These are phyloP conservation scores for Odontomyia ornata DNA, from an alignment of 2,888 invertebrate genomes.

Conservation along the genomic window DNA sequence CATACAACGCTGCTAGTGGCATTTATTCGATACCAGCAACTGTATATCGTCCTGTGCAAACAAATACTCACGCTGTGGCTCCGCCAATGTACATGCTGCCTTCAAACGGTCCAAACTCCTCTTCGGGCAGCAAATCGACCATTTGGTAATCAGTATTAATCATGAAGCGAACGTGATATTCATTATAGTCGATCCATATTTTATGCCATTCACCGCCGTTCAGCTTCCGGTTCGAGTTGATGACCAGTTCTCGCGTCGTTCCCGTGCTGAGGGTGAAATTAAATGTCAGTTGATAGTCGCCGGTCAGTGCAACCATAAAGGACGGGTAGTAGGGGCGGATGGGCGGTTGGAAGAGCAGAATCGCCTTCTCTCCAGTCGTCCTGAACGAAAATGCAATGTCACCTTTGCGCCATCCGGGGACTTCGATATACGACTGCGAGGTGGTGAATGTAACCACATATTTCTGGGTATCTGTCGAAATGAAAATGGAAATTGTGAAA, in stretches of 20 bases:
- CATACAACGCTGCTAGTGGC: neutral
- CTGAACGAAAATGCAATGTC: constrained; percentile 93
- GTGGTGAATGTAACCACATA: constrained; percentile 95
- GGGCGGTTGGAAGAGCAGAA: constrained; percentile 89
- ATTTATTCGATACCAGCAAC: neutral
- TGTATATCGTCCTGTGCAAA: neutral
- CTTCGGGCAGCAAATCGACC: constrained; percentile 83
- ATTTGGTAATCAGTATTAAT: constrained; percentile 89
- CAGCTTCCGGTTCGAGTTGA: constrained; percentile 81
- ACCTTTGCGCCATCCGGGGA: constrained; percentile 92
- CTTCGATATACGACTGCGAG: constrained; percentile 90
- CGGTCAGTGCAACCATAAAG: constrained; percentile 89
- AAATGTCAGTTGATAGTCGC: constrained; percentile 87
- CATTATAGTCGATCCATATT: constrained; percentile 94
- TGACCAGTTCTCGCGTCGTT: constrained; percentile 80
- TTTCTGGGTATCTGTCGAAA: constrained; percentile 80
- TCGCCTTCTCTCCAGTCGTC: constrained; percentile 89
- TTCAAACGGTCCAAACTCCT: constrained; percentile 91
- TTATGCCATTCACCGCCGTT: constrained; percentile 97
- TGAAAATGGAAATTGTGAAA: constrained; percentile 9
- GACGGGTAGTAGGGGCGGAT: constrained; percentile 89
- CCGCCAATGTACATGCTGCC: constrained; percentile 95
- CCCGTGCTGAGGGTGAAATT: constrained; percentile 90
- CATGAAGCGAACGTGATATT: constrained; percentile 92
- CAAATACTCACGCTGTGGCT: constrained; percentile 82